Percentiles rank a stretch among this genome's conserved stretches.
phyloP scores from a whole-genome alignment of 2,113 vertebrate genomes.

The Grus americana region DNA sequence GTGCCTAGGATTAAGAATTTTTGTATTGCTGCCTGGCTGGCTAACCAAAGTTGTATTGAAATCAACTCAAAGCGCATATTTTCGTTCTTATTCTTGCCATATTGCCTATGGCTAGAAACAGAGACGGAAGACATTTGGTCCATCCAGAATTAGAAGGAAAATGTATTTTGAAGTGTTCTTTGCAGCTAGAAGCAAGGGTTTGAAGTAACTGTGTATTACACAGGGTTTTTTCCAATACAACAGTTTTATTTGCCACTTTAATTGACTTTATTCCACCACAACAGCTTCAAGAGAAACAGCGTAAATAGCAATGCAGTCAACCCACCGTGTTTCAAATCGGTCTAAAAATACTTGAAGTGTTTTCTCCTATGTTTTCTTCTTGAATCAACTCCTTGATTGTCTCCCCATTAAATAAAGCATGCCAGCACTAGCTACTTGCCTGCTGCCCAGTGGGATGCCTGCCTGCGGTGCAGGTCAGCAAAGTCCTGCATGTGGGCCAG shows the following conservation, averaged over 20 bases:
- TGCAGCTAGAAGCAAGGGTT: neutral
- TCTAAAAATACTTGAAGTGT: neutral
- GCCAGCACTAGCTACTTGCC: neutral
- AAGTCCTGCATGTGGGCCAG: neutral
- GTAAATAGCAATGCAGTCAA: neutral
- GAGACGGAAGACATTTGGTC: neutral
- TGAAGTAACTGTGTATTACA: neutral
- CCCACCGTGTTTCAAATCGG: accelerated
- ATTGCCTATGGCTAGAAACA: neutral
- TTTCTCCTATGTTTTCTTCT: neutral
- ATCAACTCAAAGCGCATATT: neutral
- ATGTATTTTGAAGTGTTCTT: conserved; percentile 1
- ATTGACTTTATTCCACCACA: neutral
- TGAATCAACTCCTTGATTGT: neutral
- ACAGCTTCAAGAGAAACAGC: neutral
- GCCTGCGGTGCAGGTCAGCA: neutral
- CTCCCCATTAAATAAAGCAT: neutral
- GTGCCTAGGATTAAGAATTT: neutral
- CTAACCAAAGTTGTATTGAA: conserved; percentile 19
- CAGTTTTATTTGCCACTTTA: neutral
- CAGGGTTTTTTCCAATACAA: neutral
- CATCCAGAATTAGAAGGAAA: conserved; percentile 1
- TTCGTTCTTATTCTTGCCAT: neutral
- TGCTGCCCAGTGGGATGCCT: neutral
- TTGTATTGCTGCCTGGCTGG: conserved; percentile 2